Conservation (phyloP, 2,888 invertebrate species). For the Acrocera orbiculus region DNA sequence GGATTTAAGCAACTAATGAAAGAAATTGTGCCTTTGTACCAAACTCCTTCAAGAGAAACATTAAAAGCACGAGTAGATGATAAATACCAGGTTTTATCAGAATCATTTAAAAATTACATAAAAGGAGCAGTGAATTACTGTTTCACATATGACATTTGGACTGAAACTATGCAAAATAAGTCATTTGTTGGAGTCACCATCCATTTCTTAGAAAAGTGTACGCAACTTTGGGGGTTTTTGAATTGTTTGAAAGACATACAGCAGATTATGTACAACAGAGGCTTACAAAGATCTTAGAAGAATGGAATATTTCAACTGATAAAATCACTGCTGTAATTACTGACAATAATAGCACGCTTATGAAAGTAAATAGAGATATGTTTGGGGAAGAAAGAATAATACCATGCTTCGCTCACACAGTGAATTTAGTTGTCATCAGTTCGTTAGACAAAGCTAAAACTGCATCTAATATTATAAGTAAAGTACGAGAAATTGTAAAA, state of each 20-base stretch:
- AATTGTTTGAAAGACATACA: slow-evolving; percentile 5
- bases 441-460: slow-evolving; percentile 5
- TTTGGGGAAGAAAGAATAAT: slow-evolving; percentile 8
- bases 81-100: slow-evolving; percentile 7
- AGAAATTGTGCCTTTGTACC: slow-evolving; percentile 9
- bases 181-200: slow-evolving; percentile 6
- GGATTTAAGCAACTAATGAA: slow-evolving; percentile 10
- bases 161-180: slow-evolving; percentile 7
- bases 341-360: slow-evolving; percentile 6
- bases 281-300: neutral
- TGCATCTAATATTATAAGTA: slow-evolving; percentile 2
- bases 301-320: slow-evolving; percentile 6
- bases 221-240: slow-evolving; percentile 1
- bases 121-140: slow-evolving; percentile 6
- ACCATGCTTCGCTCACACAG: slow-evolving; percentile 9
- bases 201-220: too few relatives aligned
- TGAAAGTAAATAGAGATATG: slow-evolving; percentile 5
- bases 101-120: slow-evolving; percentile 6
- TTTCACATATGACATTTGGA: slow-evolving; percentile 9
- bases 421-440: slow-evolving; percentile 7
- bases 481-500: slow-evolving; percentile 9
- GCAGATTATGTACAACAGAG: too few relatives aligned
- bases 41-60: slow-evolving; percentile 10
- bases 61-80: slow-evolving; percentile 8
- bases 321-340: slow-evolving; percentile 7